Evolutionary conservation across 2,888 invertebrate species (phyloP).

Genomic region (Zaprionus lineosus): DNA sequence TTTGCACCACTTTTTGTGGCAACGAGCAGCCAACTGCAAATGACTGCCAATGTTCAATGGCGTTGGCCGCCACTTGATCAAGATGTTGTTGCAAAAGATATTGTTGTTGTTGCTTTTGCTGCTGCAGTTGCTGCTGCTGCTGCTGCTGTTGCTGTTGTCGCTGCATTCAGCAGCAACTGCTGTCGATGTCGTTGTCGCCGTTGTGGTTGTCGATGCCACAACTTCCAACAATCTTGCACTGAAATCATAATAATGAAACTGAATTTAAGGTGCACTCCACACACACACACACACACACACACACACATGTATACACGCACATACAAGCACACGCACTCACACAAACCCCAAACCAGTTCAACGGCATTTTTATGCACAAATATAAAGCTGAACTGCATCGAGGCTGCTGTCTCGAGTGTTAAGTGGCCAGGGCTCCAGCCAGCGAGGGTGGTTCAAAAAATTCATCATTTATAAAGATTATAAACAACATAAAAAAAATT

Average conservation of each 20-base stretch:
- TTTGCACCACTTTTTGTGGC: slow-evolving; percentile 71
- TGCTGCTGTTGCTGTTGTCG: slow-evolving; percentile 22
- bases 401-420: slow-evolving; percentile 50
- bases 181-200: slow-evolving; percentile 7
- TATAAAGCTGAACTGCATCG: slow-evolving; percentile 33
- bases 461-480: neutral
- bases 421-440: slow-evolving; percentile 34
- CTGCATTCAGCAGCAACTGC: slow-evolving; percentile 20
- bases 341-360: slow-evolving; percentile 63
- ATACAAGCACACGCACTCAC: slow-evolving; percentile 18
- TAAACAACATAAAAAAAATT: no score
- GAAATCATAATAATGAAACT: slow-evolving; percentile 77
- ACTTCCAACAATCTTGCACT: slow-evolving; percentile 66
- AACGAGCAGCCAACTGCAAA: slow-evolving; percentile 8
- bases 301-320: slow-evolving; percentile 14
- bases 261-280: slow-evolving; percentile 73
- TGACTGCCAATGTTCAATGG: slow-evolving; percentile 74
- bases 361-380: slow-evolving; percentile 66
- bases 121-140: slow-evolving; percentile 15
- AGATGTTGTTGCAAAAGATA: slow-evolving; percentile 1
- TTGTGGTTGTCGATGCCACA: slow-evolving; percentile 44
- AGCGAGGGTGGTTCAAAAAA: slow-evolving; percentile 39
- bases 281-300: slow-evolving; percentile 23
- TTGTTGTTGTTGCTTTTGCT: slow-evolving; percentile 1
- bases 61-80: slow-evolving; percentile 51